Conservation (phyloP, 2,888 invertebrate species). For the Athetis lepigone region DNA sequence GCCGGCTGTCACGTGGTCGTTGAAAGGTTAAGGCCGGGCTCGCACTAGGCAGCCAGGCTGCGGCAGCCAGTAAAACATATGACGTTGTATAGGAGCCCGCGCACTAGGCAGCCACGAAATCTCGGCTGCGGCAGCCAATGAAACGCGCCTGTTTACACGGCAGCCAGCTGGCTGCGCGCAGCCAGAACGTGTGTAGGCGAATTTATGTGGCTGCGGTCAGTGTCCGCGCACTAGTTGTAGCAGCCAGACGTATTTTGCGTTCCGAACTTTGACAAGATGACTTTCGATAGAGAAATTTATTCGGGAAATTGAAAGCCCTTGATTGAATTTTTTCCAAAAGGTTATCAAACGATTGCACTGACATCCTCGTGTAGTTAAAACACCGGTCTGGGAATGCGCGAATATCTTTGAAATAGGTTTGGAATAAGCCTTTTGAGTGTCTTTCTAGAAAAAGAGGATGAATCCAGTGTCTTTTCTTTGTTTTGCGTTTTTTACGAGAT, state of each 20-base stretch:
- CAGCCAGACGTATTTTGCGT: constrained; percentile 59
- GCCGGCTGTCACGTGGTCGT: no score
- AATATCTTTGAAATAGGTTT: constrained; percentile 63
- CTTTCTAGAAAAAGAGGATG: no score
- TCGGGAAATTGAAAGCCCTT: constrained; percentile 59
- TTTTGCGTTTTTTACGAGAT: no score
- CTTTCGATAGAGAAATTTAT: constrained; percentile 61
- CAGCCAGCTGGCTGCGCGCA: constrained; percentile 8
- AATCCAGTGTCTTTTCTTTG: no score
- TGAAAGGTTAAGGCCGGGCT: no score
- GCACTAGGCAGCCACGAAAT: constrained; percentile 15
- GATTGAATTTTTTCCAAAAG: no score
- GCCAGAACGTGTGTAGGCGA: constrained; percentile 25
- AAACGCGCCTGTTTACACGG: constrained; percentile 12
- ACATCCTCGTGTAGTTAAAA: no score
- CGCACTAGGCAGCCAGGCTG: no score
- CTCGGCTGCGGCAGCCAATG: constrained; percentile 8
- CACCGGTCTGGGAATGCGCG: constrained; percentile 63
- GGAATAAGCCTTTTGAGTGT: constrained; percentile 62
- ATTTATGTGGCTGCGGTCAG: constrained; percentile 37
- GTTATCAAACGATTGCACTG: no score
- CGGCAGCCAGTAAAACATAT: no score
- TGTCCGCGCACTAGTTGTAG: constrained; percentile 50
- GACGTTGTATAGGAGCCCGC: constrained; percentile 12
- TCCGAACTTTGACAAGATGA: constrained; percentile 44